These are phyloP conservation scores for Monodelphis domestica DNA, from an alignment of 2,797 vertebrate genomes.

Conservation along the genomic window DNA sequence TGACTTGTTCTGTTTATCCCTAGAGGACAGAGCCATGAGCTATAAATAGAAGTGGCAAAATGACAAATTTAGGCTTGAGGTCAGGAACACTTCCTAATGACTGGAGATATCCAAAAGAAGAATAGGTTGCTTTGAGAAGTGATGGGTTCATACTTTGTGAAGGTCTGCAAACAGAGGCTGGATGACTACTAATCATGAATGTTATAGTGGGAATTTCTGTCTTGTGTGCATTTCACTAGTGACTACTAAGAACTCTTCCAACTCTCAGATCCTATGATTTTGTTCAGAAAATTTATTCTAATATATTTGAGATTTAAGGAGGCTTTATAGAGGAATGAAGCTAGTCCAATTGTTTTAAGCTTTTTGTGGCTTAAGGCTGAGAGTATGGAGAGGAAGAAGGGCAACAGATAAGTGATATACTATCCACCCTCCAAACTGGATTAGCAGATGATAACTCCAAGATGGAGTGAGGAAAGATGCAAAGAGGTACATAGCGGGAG, in stretches of 20 bases:
- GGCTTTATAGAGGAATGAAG: not conserved
- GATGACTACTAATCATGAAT: not conserved
- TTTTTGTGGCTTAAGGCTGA: not conserved
- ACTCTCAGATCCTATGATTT: not conserved
- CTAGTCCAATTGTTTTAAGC: not conserved
- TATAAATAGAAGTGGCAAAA: not conserved
- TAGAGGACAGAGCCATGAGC: not conserved
- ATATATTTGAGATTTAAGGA: not conserved
- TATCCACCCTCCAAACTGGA: not conserved
- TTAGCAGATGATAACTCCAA: not conserved
- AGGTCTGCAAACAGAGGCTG: not conserved
- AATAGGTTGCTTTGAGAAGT: not conserved
- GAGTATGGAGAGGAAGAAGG: not conserved
- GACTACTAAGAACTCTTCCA: not conserved
- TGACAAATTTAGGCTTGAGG: too few relatives aligned
- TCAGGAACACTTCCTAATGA: not conserved
- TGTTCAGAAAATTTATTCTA: not conserved
- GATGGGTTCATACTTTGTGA: too few relatives aligned
- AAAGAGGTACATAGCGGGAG: too few relatives aligned
- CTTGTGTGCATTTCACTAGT: not conserved
- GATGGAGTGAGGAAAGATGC: not conserved
- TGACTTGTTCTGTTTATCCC: not conserved
- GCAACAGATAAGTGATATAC: not conserved
- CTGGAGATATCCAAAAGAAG: not conserved
- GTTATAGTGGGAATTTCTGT: not conserved